Conservation (phyloP, 2,888 invertebrate genomes). For the Seira sanloemensis region DNA sequence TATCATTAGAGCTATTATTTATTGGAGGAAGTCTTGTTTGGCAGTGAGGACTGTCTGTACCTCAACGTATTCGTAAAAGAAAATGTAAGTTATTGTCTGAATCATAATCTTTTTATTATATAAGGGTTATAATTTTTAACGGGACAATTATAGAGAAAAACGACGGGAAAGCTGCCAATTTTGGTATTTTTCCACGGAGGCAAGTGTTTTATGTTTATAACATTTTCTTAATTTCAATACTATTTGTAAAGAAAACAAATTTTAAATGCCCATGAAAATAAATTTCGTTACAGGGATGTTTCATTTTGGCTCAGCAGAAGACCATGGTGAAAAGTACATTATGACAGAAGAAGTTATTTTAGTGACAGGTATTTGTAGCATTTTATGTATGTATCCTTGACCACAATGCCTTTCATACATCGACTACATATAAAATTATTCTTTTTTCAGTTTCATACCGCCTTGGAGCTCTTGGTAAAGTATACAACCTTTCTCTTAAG, state of each 20-base stretch:
- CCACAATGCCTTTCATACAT: neutral
- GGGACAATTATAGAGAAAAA: constrained; percentile 19
- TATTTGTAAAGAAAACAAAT: too few species aligned
- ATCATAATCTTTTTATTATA: constrained; percentile 17
- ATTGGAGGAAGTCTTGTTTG: constrained; percentile 45
- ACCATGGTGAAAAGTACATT: constrained; percentile 57
- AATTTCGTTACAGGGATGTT: constrained; percentile 35
- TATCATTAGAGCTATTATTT: constrained; percentile 56
- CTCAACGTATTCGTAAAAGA: constrained; percentile 44
- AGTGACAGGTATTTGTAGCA: constrained; percentile 40
- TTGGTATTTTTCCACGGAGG: constrained; percentile 64
- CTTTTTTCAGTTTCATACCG: neutral
- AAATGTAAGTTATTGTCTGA: neutral
- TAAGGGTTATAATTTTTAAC: too few species aligned
- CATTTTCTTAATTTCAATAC: too few species aligned
- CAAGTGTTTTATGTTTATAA: neutral
- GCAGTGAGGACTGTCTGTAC: constrained; percentile 50
- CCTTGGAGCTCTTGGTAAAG: neutral
- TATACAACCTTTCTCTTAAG: neutral
- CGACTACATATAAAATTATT: neutral
- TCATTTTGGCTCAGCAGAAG: constrained; percentile 48
- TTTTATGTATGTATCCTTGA: neutral
- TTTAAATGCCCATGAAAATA: too few species aligned
- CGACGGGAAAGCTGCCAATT: constrained; percentile 20
- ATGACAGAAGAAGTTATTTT: constrained; percentile 60